Percentiles rank a stretch among this genome's conserved stretches.
phyloP scores from a whole-genome alignment of 2,888 invertebrate genomes.

The Mimumesa dahlbomi region DNA sequence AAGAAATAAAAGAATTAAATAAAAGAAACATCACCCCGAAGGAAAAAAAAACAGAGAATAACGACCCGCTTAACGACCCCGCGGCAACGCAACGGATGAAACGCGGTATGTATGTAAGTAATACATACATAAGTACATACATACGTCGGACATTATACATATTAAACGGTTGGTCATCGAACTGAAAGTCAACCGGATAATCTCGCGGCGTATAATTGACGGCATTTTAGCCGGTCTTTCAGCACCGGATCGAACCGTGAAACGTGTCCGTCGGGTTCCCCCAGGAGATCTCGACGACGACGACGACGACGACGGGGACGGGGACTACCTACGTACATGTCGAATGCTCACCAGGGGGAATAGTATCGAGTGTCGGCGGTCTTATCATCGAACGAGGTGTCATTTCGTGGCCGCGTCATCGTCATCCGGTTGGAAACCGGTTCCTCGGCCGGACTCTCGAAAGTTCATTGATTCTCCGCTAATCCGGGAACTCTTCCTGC shows the following conservation, averaged over 20 bases:
- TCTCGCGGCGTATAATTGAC: constrained; percentile 30
- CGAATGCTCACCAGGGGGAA: background rate
- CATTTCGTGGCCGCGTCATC: constrained; percentile 51
- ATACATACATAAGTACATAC: no score
- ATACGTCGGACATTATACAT: no score
- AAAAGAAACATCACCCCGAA: no score
- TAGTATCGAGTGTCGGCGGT: constrained; percentile 37
- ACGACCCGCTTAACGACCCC: background rate
- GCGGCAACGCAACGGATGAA: background rate
- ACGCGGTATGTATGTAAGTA: no score
- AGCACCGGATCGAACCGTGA: constrained; percentile 13
- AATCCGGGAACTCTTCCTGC: constrained; percentile 55
- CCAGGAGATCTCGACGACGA: constrained; percentile 11
- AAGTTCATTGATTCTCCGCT: constrained; percentile 60
- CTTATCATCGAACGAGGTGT: constrained; percentile 56
- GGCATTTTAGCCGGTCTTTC: constrained; percentile 12
- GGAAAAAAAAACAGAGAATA: no score
- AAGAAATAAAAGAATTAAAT: no score
- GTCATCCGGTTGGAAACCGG: constrained; percentile 58
- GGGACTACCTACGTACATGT: background rate
- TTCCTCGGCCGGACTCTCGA: constrained; percentile 35
- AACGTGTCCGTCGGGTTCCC: constrained; percentile 10
- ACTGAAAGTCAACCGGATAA: constrained; percentile 22
- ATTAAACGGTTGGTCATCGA: constrained; percentile 25
- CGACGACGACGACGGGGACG: background rate